Conservation (phyloP, 2,888 invertebrate genomes). For the Leucozona laternaria region DNA sequence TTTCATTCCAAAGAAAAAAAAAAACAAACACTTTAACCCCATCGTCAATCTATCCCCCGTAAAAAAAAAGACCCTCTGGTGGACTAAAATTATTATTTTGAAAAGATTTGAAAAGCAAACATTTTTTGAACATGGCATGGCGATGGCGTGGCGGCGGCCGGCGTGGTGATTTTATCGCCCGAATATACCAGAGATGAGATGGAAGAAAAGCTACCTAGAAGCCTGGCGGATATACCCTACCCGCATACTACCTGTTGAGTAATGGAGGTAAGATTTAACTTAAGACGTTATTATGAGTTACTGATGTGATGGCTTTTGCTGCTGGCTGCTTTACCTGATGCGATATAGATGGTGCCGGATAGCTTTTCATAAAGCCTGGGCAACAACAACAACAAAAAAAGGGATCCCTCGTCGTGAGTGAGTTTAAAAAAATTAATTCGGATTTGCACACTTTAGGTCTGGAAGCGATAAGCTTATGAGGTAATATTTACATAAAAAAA, state of each 20-base stretch:
- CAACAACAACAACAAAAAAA: background rate
- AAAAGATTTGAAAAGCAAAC: slow-evolving; percentile 34
- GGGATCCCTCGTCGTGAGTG: slow-evolving; percentile 11
- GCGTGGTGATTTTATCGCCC: slow-evolving; percentile 52
- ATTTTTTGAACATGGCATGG: slow-evolving; percentile 49
- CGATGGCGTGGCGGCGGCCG: slow-evolving; percentile 30
- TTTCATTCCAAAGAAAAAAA: background rate
- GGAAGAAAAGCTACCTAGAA: background rate
- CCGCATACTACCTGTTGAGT: slow-evolving; percentile 67
- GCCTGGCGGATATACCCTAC: slow-evolving; percentile 29
- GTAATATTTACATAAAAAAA: slow-evolving; percentile 25
- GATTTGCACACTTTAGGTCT: slow-evolving; percentile 66
- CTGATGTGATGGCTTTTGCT: slow-evolving; percentile 50
- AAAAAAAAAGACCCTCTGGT: background rate
- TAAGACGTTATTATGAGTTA: slow-evolving; percentile 69
- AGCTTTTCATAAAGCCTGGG: slow-evolving; percentile 6
- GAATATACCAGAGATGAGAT: slow-evolving; percentile 29
- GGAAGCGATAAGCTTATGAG: slow-evolving; percentile 52
- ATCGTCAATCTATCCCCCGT: slow-evolving; percentile 1
- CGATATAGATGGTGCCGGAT: slow-evolving; percentile 19
- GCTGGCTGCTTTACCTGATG: slow-evolving; percentile 26
- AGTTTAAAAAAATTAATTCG: slow-evolving; percentile 68
- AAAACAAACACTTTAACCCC: slow-evolving; percentile 23
- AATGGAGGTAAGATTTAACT: slow-evolving; percentile 48
- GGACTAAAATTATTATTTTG: slow-evolving; percentile 51